These are phyloP conservation scores for Sylvilagus floridanus DNA, from an alignment of 2,797 vertebrate genomes.

Conservation along the genomic window DNA sequence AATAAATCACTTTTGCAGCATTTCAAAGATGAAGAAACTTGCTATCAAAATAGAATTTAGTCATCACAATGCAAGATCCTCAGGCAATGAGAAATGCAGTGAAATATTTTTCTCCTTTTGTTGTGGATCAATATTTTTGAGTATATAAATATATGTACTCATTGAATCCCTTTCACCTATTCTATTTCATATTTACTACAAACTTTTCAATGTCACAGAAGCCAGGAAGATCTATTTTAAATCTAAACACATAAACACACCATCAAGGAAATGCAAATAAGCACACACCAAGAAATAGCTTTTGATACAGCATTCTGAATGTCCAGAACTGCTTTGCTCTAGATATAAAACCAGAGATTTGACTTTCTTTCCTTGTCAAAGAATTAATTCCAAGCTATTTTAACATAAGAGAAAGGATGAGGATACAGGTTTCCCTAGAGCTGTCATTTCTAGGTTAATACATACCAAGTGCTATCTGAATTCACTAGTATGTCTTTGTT, in stretches of 20 bases:
- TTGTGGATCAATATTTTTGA: slow-evolving; percentile 62
- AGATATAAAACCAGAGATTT: neutral
- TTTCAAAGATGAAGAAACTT: slow-evolving; percentile 65
- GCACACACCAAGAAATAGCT: neutral
- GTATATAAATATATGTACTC: neutral
- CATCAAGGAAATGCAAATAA: neutral
- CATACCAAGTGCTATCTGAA: neutral
- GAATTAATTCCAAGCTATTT: neutral
- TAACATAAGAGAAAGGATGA: neutral
- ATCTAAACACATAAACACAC: slow-evolving; percentile 14
- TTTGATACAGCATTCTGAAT: slow-evolving; percentile 11
- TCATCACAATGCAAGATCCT: slow-evolving; percentile 32
- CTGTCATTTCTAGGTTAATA: neutral
- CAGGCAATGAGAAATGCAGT: slow-evolving; percentile 1
- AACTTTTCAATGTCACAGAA: slow-evolving; percentile 50
- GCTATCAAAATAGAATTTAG: slow-evolving; percentile 63
- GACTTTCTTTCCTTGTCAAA: neutral
- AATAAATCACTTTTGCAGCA: slow-evolving; percentile 60
- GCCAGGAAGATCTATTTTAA: slow-evolving; percentile 23
- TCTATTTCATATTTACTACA: slow-evolving; percentile 60
- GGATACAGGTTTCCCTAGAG: neutral
- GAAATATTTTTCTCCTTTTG: slow-evolving; percentile 35
- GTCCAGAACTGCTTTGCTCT: neutral
- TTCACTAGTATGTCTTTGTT: neutral
- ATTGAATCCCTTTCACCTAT: neutral